Conservation (phyloP, 2,113 vertebrate species). For the Tretioscincus oriximinensis region DNA sequence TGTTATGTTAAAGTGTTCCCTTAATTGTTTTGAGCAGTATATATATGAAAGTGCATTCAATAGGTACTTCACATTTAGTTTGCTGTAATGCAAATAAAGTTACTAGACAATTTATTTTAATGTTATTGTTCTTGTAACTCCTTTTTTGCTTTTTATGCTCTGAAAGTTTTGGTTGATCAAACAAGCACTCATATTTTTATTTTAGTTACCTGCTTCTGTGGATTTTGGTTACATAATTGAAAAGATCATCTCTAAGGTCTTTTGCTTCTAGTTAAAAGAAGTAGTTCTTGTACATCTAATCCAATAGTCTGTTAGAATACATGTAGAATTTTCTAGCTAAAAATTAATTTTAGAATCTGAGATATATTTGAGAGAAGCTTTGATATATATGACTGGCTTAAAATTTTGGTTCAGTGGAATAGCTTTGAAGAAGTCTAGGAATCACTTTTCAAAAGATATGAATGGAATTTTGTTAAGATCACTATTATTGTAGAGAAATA, state of each 20-base stretch:
- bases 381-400: no score
- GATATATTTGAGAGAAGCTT: no score
- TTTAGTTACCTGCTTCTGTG: background rate
- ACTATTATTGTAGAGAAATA: no score
- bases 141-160: background rate
- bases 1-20: background rate
- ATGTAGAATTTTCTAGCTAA: background rate
- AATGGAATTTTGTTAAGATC: no score
- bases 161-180: background rate
- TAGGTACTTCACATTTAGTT: background rate
- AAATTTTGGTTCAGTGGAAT: no score
- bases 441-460: no score
- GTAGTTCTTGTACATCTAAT: background rate
- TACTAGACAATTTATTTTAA: background rate
- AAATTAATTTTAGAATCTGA: constrained; percentile 14
- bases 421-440: no score
- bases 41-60: background rate
- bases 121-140: background rate
- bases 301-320: background rate
- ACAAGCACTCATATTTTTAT: background rate
- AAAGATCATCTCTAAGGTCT: background rate
- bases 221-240: background rate
- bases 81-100: background rate
- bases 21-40: background rate
- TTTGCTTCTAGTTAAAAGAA: constrained; percentile 13